Evolutionary conservation across 2,113 vertebrate species (phyloP), one percentile per base, ranked within the genome.

Genomic region (Cololabis saira): DNA sequence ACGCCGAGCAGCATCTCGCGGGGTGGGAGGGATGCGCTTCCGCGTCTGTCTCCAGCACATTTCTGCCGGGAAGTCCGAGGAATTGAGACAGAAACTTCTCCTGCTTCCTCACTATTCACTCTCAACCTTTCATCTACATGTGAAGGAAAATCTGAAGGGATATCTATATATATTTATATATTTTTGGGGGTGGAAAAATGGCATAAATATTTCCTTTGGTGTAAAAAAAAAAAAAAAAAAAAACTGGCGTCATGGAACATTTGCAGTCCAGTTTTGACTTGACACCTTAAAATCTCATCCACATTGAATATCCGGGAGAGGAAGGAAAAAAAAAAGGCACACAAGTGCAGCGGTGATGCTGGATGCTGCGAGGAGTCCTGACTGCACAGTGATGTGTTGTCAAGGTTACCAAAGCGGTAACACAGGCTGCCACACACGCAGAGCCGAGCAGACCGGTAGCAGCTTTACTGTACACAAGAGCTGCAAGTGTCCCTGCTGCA

Each of bases 361-460:
- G 40, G 55, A 14, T 48, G 65, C 5, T 48, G 65, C 5, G 64
- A 64, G 10, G 52, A 62, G 66, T 71, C 54, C 61, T 54, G 83
- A 4, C 60, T 67, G 33, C 75, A 54, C 61, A 62, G 75, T 66
- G 74, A 75, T 75, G 80, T 56, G 91, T 92, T 92, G 89, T 86
- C 90, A 89, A 80, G 91, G 91, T 90, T 88, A 92, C 91, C 61
- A 65, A 74, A 78, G 86, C 82, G 73, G 78, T 44, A 81, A 61
- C 61, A 71, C 62, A 21, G 61, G 58, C 66, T 71, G 68, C 57
- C 71, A 72, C 17, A 48, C 24, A 27, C n/a, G 30, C 33, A 37
- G 33, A 37, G 33, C 33, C 2, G 33, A 7, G 6, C 33, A 37
- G 33, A 37, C 33, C 1, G 33, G 5, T 37, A 37, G 10, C 3